Conservation (phyloP, 2,797 vertebrate species). For the Xenentodon cancila region DNA sequence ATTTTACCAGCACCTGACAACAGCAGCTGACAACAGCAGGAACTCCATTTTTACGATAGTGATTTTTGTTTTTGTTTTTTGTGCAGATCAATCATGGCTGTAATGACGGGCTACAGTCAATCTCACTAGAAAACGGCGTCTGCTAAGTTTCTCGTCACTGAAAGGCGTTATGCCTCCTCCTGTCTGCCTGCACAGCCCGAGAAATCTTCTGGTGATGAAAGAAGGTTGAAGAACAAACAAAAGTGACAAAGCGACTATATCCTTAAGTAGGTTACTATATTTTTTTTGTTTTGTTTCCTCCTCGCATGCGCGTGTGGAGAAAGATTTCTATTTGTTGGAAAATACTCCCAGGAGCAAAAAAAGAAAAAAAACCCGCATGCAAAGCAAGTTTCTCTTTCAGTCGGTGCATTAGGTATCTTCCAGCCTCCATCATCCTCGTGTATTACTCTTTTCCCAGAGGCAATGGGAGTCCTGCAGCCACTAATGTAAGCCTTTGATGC, state of each 20-base stretch:
- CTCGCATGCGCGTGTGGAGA: neutral
- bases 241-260: slow-evolving; percentile 46
- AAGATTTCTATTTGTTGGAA: slow-evolving; percentile 27
- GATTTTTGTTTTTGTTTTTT: neutral
- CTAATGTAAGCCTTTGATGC: slow-evolving; percentile 51
- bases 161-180: slow-evolving; percentile 10
- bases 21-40: neutral
- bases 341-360: slow-evolving; percentile 3
- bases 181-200: slow-evolving; percentile 4
- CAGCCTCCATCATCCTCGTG: slow-evolving; percentile 25
- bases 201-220: slow-evolving; percentile 9
- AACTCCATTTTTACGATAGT: neutral
- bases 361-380: neutral
- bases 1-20: too few relatives aligned
- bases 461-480: slow-evolving; percentile 45
- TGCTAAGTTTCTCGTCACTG: slow-evolving; percentile 62
- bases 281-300: neutral
- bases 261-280: slow-evolving; percentile 57
- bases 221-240: slow-evolving; percentile 48
- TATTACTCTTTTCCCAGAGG: slow-evolving; percentile 39
- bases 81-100: slow-evolving; percentile 2
- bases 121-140: slow-evolving; percentile 39
- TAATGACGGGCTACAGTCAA: slow-evolving; percentile 28
- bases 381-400: slow-evolving; percentile 30
- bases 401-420: slow-evolving; percentile 14